Conservation (phyloP, 2,797 vertebrate species). For the Sebastes dallii region DNA sequence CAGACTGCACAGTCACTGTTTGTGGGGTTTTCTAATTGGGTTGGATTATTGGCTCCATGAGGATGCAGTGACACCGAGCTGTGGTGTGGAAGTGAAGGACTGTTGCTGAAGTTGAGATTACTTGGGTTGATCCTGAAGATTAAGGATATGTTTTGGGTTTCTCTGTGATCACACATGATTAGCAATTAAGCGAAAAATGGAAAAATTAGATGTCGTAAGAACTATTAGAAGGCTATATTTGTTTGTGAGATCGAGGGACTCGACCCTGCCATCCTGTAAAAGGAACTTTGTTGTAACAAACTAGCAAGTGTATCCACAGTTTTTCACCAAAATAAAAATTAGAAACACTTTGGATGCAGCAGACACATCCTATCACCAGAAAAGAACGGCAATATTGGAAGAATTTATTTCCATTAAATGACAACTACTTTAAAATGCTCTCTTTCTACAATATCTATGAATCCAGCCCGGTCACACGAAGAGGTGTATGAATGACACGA, state of each 20-base stretch:
- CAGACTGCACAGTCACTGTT: conserved; percentile 43
- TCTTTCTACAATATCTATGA: background rate
- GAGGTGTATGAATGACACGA: too few relatives aligned
- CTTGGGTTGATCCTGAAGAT: conserved; percentile 17
- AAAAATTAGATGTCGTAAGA: background rate
- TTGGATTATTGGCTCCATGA: conserved; percentile 6
- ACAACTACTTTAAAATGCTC: background rate
- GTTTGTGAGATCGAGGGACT: background rate
- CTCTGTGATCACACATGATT: background rate
- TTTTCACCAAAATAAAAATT: background rate
- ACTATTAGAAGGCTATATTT: background rate
- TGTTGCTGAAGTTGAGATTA: background rate
- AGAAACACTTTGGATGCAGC: background rate
- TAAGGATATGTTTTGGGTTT: background rate
- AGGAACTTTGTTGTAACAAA: background rate
- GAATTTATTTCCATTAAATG: background rate
- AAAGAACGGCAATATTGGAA: background rate
- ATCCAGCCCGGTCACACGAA: fast-evolving
- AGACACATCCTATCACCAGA: background rate
- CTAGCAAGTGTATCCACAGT: background rate
- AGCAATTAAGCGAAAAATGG: background rate
- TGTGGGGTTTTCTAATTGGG: conserved; percentile 66
- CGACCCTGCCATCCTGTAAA: background rate
- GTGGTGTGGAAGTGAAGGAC: background rate
- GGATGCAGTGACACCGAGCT: background rate